Conservation (phyloP, 92 coral and sea anemone species). For the Pocillopora grandis region DNA sequence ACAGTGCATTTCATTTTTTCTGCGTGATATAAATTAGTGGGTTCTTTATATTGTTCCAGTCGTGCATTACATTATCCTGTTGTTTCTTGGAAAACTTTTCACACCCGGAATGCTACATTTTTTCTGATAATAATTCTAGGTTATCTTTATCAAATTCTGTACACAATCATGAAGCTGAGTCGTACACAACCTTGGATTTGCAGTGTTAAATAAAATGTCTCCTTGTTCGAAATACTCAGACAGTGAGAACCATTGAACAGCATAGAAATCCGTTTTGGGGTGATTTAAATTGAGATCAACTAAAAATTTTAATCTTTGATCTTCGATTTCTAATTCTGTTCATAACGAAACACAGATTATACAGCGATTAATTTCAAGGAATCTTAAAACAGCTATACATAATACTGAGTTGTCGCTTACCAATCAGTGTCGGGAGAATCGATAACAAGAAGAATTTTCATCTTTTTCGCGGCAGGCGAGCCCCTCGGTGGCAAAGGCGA, state of each 20-base stretch:
- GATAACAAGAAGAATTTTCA: slow-evolving; percentile 84
- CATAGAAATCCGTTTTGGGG: background rate
- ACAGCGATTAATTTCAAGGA: too few relatives aligned
- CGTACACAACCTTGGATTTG: background rate
- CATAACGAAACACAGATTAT: background rate
- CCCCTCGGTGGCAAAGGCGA: slow-evolving; percentile 42
- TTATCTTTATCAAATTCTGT: too few relatives aligned
- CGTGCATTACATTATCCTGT: background rate
- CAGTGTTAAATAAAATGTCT: background rate
- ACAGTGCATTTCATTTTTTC: background rate
- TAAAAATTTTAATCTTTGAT: slow-evolving; percentile 21
- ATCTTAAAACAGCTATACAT: too few relatives aligned
- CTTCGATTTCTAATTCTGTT: background rate
- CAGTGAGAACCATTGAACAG: too few relatives aligned
- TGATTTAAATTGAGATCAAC: background rate
- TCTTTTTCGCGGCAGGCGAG: slow-evolving; percentile 71
- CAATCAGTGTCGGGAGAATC: slow-evolving; percentile 95
- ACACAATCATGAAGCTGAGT: background rate
- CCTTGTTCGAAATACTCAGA: background rate
- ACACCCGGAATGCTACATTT: too few relatives aligned
- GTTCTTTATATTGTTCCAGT: too few relatives aligned
- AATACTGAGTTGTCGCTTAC: slow-evolving; percentile 50
- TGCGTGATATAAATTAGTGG: too few relatives aligned
- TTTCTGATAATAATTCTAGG: too few relatives aligned
- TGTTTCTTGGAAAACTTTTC: too few relatives aligned